Evolutionary conservation across 2,888 invertebrate species (phyloP), one percentile per base, ranked within the genome.

Genomic region (Hypsopygia costalis): DNA sequence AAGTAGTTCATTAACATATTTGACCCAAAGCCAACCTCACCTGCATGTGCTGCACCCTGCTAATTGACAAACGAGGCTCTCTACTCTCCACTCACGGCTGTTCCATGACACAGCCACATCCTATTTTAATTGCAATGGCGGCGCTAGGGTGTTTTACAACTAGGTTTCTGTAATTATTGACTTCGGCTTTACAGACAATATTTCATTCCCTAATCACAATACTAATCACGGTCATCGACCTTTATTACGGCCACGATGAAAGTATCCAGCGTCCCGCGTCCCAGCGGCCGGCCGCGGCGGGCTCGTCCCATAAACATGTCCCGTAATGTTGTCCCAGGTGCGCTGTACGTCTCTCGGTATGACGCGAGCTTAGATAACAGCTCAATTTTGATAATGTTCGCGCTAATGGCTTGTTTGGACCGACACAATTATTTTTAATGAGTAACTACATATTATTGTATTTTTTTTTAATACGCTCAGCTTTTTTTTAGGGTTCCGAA

Each of bases 351-450:
- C 46, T 45, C 33, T 11, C 11, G 27, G 7, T 33, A 27, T 39
- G 39, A 39, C 39, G 39, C 38, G 29, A 28, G 46, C 42, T 46
- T 46, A 46, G 42, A 46, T 46, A 42, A 46, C 42, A 22, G 34
- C 34, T 28, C 32, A 33, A 33, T 39, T 39, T 39, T 39, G 39
- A 39, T 39, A 39, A 33, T 39, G 33, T 33, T 33, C 11, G 16
- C 33, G 39, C 33, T 39, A 39, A 39, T 39, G 39, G 25, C 25
- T 11, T 39, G 33, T 39, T 39, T 39, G 39, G 33, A 27, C 27
- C 12, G 27, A 25, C 39, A 39, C 33, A 33, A 39, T 39, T 39
- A 39, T 39, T 33, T 39, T 39, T 39, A 39, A 38, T 38, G 31
- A 21, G 9, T 12, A 27, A 32, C 27, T 30, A 36, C 12, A 33